phyloP scores from a whole-genome alignment of 92 coral and sea anemone species.

The Phenganax subtilis region DNA sequence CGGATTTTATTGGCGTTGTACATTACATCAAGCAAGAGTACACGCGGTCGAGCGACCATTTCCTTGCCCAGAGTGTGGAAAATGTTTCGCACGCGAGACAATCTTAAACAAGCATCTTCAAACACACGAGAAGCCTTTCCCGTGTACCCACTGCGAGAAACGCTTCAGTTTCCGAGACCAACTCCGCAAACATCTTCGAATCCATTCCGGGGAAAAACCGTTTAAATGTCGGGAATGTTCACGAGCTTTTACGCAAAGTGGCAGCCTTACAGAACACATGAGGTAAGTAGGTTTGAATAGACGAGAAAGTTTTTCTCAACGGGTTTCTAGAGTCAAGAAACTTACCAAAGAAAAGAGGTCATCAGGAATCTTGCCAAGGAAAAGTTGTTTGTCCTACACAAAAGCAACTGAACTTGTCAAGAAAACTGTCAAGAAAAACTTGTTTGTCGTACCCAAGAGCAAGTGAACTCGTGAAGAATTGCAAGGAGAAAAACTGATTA shows the following conservation, averaged over 20 bases:
- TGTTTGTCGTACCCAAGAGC: too few species aligned
- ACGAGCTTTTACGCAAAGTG: conserved; percentile 23
- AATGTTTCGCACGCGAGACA: conserved; percentile 32
- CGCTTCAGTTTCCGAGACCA: conserved; percentile 39
- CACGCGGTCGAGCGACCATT: conserved; percentile 34
- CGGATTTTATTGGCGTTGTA: conserved; percentile 38
- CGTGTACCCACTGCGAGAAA: conserved; percentile 18
- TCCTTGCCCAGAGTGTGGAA: conserved; percentile 37
- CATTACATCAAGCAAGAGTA: conserved; percentile 31
- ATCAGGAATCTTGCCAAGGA: too few species aligned
- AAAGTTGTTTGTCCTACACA: too few species aligned
- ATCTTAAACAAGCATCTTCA: conserved; percentile 38
- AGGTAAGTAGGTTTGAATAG: neutral
- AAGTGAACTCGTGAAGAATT: too few species aligned
- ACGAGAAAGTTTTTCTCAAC: too few species aligned
- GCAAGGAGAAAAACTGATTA: too few species aligned
- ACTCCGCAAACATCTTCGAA: conserved; percentile 24
- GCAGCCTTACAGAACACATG: conserved; percentile 34
- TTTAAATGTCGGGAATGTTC: conserved; percentile 23
- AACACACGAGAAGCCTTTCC: conserved; percentile 36
- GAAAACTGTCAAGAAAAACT: too few species aligned
- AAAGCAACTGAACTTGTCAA: too few species aligned
- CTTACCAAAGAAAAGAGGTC: too few species aligned
- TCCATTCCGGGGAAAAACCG: conserved; percentile 27
- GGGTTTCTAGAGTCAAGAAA: too few species aligned